phyloP scores from a whole-genome alignment of 1,140 invertebrate species.

The Adelges cooleyi region DNA sequence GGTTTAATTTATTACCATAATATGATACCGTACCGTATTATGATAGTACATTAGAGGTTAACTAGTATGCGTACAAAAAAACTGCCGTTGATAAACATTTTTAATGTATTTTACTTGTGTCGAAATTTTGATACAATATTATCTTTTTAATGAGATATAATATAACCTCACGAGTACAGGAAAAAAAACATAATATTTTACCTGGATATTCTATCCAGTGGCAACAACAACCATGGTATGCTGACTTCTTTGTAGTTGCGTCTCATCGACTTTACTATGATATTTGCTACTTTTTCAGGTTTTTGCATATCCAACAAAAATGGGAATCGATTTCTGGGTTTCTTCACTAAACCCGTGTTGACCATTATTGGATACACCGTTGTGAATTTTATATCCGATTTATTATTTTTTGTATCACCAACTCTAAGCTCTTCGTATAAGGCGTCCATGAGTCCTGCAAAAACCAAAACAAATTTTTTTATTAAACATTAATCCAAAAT shows the following conservation, averaged over 20 bases:
- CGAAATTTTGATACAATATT: too few relatives aligned
- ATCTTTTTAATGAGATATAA: too few relatives aligned
- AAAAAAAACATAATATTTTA: too few relatives aligned
- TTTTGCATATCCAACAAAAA: constrained; percentile 51
- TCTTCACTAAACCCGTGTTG: constrained; percentile 69
- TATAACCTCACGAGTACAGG: too few relatives aligned
- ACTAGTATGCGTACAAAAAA: too few relatives aligned
- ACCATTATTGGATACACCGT: constrained; percentile 72
- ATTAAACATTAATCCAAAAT: too few relatives aligned
- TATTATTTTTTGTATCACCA: constrained; percentile 37
- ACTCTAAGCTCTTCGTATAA: constrained; percentile 55
- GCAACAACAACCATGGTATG: constrained; percentile 41
- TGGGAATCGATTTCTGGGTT: constrained; percentile 58
- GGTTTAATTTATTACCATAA: too few relatives aligned
- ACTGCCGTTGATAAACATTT: too few relatives aligned
- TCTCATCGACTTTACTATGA: constrained; percentile 53
- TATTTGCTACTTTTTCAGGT: constrained; percentile 49
- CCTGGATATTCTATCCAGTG: constrained; percentile 39
- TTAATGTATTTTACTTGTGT: too few relatives aligned
- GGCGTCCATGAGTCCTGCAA: constrained; percentile 55
- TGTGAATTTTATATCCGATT: constrained; percentile 53
- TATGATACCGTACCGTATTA: too few relatives aligned
- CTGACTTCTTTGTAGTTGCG: constrained; percentile 43
- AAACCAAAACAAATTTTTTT: neutral
- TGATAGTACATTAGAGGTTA: too few relatives aligned